A percentile compares a stretch with the other conserved stretches of the same genome.
phyloP scores from a whole-genome alignment of 2,113 vertebrate species.

The Felis chaus region DNA sequence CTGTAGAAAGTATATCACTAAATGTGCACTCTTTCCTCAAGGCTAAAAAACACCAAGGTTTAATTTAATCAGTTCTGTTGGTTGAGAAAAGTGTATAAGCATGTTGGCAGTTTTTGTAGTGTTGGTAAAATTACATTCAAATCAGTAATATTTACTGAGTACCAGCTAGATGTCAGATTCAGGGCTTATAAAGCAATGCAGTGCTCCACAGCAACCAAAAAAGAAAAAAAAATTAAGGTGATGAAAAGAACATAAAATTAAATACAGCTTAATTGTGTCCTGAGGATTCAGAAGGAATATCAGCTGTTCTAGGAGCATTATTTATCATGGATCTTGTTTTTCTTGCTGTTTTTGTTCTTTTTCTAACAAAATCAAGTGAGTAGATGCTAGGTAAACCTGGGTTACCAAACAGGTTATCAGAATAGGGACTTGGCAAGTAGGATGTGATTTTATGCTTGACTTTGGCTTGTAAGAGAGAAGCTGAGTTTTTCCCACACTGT shows the following conservation, averaged over 20 bases:
- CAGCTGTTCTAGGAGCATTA: neutral
- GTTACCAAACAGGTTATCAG: slow-evolving; percentile 54
- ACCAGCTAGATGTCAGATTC: neutral
- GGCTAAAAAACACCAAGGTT: neutral
- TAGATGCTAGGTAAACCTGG: neutral
- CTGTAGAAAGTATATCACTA: neutral
- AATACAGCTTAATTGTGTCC: neutral
- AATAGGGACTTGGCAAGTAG: slow-evolving; percentile 5
- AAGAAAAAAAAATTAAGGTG: neutral
- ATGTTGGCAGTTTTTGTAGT: neutral
- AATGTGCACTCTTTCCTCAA: neutral
- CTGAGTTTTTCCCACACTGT: neutral
- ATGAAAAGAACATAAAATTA: neutral
- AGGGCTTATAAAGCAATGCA: neutral
- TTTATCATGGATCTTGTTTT: neutral
- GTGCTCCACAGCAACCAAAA: neutral
- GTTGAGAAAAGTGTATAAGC: neutral
- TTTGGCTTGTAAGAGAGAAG: neutral
- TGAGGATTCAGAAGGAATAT: neutral
- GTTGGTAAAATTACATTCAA: neutral
- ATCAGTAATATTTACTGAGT: neutral
- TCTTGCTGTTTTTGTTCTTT: neutral
- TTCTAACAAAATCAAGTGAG: slow-evolving; percentile 23
- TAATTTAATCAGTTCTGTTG: neutral
- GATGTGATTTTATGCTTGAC: slow-evolving; percentile 51